Evolutionary conservation across 23 tunicate species (phyloP), one percentile per base, ranked within the genome.

Genomic region (Trididemnum miniatum): DNA sequence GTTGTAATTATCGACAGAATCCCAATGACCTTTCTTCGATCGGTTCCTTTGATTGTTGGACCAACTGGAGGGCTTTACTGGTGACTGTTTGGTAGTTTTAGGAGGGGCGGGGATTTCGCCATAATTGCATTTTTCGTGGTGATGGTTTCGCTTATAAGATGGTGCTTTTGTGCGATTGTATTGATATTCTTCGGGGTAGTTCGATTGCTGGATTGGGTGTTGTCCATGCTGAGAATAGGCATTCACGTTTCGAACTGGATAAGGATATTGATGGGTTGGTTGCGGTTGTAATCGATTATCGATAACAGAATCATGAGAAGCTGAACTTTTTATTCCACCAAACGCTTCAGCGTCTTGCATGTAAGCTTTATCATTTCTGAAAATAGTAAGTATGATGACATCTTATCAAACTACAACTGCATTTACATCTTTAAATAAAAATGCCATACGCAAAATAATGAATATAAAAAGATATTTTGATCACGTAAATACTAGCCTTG

Each of bases 231-330:
- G 33, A 5, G 82, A 77, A 62, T 60, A 34, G 60, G 72, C 1
- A 9, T 57, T 38, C 23, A 57, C 35, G 80, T 67, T 57, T 29
- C 36, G 31, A 26, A 44, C 24, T 22, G 80, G 73, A 0, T 71
- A 71, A 1, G 66, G 88, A 4, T 64, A 54, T 20, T 28, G 83
- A 66, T 86, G 77, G 22, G 28, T 50, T 27, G 35, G 84, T 31
- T 51, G 24, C 33, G 37, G 65, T 26, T 89, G 95, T 12, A 65
- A 49, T 29, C 26, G 49, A 54, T 75, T 87, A 80, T 92, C 97
- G 28, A 92, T 78, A 1, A 87, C 54, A 0, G 98, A 93, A 81
- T 88, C 88, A 30, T 93, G 98, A 1, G 98, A 93, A 40, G 76
- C 65, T 35, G 98, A 92, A 51, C 78, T 67, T 34, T 92, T 84